A percentile compares a stretch with the other conserved stretches of the same genome.
phyloP scores from a whole-genome alignment of 2,888 invertebrate species.

The Tinea trinotella region DNA sequence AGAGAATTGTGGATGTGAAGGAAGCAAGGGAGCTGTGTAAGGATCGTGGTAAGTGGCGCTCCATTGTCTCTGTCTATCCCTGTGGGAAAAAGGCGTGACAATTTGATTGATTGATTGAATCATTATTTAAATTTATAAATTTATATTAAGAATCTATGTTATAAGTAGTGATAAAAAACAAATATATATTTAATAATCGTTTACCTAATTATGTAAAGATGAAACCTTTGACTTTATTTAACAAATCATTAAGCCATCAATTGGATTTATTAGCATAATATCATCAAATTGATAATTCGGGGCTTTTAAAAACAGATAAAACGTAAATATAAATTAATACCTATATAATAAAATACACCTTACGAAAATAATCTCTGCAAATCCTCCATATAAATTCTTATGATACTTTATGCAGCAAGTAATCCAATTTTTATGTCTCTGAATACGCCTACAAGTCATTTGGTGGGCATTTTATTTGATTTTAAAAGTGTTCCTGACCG shows the following conservation, averaged over 20 bases:
- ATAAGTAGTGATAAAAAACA: too few species aligned
- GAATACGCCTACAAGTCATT: constrained; percentile 42
- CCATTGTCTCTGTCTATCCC: too few species aligned
- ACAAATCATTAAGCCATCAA: constrained; percentile 8
- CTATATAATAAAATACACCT: background rate
- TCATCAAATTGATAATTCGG: background rate
- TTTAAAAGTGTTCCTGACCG: constrained; percentile 41
- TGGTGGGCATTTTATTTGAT: constrained; percentile 33
- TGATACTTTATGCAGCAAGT: constrained; percentile 42
- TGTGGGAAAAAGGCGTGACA: too few species aligned
- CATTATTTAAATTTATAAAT: too few species aligned
- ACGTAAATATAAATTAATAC: constrained; percentile 6
- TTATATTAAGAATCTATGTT: too few species aligned
- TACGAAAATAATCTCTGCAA: constrained; percentile 35
- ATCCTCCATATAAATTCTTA: constrained; percentile 47
- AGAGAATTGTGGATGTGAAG: too few species aligned
- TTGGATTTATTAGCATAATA: constrained; percentile 9
- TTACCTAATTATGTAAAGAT: background rate
- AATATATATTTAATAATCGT: background rate
- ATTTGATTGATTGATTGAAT: too few species aligned
- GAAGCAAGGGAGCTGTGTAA: too few species aligned
- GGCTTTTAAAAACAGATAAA: background rate
- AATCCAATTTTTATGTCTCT: constrained; percentile 55
- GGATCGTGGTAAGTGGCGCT: too few species aligned
- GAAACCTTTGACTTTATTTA: background rate